A percentile compares a stretch with the other conserved stretches of the same genome.
Conservation (phyloP, 2,888 invertebrate genomes). For the Parnassius glacialis region DNA sequence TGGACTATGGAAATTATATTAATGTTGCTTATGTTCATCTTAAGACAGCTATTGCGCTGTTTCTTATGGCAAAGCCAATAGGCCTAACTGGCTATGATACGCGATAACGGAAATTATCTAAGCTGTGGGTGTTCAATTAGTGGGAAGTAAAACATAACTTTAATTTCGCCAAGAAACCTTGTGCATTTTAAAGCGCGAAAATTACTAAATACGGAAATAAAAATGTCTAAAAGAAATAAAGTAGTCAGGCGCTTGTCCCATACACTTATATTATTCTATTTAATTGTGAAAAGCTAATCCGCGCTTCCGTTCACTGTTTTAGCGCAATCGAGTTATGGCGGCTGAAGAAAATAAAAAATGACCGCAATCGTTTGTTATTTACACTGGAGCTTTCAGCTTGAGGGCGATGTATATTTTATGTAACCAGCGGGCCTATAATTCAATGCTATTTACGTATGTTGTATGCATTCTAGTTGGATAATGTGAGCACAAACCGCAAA, state of each 20-base stretch:
- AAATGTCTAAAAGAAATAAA: too few relatives aligned
- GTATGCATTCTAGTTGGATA: slow-evolving; percentile 38
- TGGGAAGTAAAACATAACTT: too few relatives aligned
- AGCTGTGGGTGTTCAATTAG: too few relatives aligned
- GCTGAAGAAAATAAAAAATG: slow-evolving; percentile 2
- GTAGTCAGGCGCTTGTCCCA: not conserved
- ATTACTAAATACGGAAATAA: too few relatives aligned
- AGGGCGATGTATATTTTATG: slow-evolving; percentile 50
- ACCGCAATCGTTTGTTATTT: slow-evolving; percentile 32
- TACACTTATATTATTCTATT: not conserved
- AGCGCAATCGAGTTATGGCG: slow-evolving; percentile 4
- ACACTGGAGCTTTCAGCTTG: slow-evolving; percentile 35
- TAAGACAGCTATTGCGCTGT: too few relatives aligned
- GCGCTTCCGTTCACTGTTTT: not conserved
- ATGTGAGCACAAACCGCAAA: slow-evolving; percentile 31
- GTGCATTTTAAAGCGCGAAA: too few relatives aligned
- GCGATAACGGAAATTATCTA: too few relatives aligned
- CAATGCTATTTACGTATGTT: slow-evolving; percentile 31
- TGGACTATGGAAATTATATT: too few relatives aligned
- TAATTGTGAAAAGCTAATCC: not conserved
- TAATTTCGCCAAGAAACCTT: too few relatives aligned
- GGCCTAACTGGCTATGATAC: too few relatives aligned
- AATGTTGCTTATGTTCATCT: too few relatives aligned
- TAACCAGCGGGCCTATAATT: slow-evolving; percentile 46
- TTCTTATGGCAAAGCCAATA: too few relatives aligned